Percentiles rank a stretch among this genome's conserved stretches.
Conservation (phyloP, 2,888 invertebrate genomes). For the Melinaea marsaeus region DNA sequence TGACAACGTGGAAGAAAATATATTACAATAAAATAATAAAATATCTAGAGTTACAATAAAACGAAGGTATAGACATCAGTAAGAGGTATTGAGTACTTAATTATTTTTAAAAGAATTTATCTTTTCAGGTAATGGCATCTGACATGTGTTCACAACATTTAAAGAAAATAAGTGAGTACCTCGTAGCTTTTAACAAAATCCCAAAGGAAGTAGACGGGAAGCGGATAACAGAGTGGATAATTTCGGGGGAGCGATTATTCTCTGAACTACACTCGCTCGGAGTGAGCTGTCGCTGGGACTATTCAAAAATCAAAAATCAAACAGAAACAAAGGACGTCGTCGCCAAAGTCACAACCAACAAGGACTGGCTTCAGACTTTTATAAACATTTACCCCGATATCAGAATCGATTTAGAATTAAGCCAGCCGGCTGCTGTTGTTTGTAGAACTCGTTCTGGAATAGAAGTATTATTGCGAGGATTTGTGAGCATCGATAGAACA, state of each 20-base stretch:
- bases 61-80: too few relatives aligned
- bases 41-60: too few relatives aligned
- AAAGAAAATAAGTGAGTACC: conserved; percentile 24
- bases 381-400: conserved; percentile 32
- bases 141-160: conserved; percentile 18
- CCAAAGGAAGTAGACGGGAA: conserved; percentile 33
- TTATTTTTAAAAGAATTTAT: too few relatives aligned
- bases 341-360: conserved; percentile 20
- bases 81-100: too few relatives aligned
- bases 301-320: too few relatives aligned
- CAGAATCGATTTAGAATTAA: conserved; percentile 12
- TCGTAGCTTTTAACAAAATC: conserved; percentile 27
- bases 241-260: too few relatives aligned
- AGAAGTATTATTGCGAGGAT: conserved; percentile 29
- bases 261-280: too few relatives aligned
- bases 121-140: too few relatives aligned
- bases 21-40: too few relatives aligned
- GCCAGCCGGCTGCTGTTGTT: too few relatives aligned
- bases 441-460: conserved; percentile 15
- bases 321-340: conserved; percentile 17
- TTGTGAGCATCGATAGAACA: conserved; percentile 18
- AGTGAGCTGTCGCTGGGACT: too few relatives aligned
- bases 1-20: too few relatives aligned
- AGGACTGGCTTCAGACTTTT: conserved; percentile 32
- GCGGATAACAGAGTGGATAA: conserved; percentile 17